Percentiles rank a stretch among this genome's conserved stretches.
Conservation (phyloP, 1,140 invertebrate species). For the Varroa destructor region DNA sequence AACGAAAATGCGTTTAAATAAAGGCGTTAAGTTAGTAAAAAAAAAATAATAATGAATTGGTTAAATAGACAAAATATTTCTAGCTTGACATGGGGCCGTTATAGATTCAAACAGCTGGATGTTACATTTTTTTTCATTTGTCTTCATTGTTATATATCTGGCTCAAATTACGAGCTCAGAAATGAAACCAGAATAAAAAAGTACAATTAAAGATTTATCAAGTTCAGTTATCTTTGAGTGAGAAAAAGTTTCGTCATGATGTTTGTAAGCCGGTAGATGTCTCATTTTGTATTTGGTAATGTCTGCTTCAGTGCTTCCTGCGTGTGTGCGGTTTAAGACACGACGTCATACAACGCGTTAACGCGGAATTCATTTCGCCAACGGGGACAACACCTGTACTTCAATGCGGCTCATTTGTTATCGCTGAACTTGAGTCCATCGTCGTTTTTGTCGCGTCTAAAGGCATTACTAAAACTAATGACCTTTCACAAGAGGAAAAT, state of each 20-base stretch:
- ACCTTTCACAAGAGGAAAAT: conserved; percentile 58
- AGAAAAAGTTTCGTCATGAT: background rate
- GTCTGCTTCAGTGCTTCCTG: conserved; percentile 62
- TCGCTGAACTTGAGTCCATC: conserved; percentile 79
- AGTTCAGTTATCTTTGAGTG: background rate
- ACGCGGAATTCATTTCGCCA: conserved; percentile 92
- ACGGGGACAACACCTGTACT: conserved; percentile 47
- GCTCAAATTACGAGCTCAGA: background rate
- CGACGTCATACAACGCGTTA: conserved; percentile 54
- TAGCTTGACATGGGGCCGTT: too few species aligned
- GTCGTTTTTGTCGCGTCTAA: conserved; percentile 74
- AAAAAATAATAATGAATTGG: too few species aligned
- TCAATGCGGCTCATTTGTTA: conserved; percentile 64
- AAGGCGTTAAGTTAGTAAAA: background rate
- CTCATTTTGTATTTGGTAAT: background rate
- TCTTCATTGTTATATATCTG: conserved; percentile 29
- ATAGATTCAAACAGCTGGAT: too few species aligned
- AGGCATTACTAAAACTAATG: conserved; percentile 56
- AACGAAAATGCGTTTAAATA: background rate
- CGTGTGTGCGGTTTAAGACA: conserved; percentile 79
- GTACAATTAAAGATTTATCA: background rate
- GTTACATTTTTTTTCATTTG: conserved; percentile 29
- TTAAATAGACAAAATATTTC: too few species aligned
- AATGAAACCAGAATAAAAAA: background rate
- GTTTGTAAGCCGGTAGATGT: background rate